These are phyloP conservation scores for Chloebia gouldiae DNA, from an alignment of 2,113 vertebrate genomes.

Conservation along the genomic window DNA sequence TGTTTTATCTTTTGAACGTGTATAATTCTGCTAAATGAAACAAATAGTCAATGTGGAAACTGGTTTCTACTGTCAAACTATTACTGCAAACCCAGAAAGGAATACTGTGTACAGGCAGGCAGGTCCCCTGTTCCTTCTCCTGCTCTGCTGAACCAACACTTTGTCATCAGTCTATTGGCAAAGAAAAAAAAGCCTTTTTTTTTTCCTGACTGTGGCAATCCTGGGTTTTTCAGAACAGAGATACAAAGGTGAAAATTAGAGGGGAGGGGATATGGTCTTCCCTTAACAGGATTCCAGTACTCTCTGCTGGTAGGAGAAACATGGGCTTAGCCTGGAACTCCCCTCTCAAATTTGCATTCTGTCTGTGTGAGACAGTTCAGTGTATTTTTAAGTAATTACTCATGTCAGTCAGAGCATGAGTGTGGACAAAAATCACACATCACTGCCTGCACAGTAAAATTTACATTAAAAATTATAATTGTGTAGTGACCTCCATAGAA, in stretches of 20 bases:
- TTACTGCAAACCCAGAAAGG: background rate
- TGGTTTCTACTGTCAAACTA: background rate
- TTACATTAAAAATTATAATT: background rate
- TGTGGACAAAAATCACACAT: background rate
- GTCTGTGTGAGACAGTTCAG: background rate
- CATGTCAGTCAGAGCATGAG: background rate
- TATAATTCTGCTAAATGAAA: background rate
- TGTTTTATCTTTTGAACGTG: background rate
- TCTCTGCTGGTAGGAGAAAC: constrained; percentile 2
- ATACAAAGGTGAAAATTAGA: background rate
- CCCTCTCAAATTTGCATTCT: background rate
- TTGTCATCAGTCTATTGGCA: background rate
- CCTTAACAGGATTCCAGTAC: constrained; percentile 1
- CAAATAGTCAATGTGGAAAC: background rate
- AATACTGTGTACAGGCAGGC: background rate
- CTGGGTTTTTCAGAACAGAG: background rate
- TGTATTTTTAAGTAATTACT: constrained; percentile 54
- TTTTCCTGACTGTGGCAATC: background rate
- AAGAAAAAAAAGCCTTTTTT: background rate
- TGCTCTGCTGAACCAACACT: background rate
- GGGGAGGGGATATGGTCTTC: background rate
- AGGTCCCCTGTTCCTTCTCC: background rate
- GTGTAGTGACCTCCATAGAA: background rate
- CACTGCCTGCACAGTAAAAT: background rate
- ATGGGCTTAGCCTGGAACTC: background rate